Base-by-base conservation (phyloP, 1,140 invertebrate species). In the Drosophila lini region DNA sequence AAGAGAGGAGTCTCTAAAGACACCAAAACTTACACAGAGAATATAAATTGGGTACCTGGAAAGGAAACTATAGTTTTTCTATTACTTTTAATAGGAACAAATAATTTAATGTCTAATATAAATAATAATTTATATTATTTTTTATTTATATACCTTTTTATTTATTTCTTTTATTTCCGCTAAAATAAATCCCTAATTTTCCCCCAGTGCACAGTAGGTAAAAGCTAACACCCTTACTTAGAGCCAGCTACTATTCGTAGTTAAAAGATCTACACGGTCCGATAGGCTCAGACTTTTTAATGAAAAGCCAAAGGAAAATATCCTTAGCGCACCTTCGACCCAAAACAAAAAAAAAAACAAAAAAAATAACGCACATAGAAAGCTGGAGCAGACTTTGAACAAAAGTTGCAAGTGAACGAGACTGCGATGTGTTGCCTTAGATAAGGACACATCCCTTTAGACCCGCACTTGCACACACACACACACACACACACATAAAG, bases 231-330 rank as follows among this genome's bases (percentile, higher is more conserved):
- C 22, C 62, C 44, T 67, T 44, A 67, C 56, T 67, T 53, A 52
- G 44, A 45, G 44, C 38, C 55, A 34, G n/a, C 32, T 50, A 71
- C 56, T 78, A 64, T 55, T 78, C 71, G 57, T 80, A 83, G 76
- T 65, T 81, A 83, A 60, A 80, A 88, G 83, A 88, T 88, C 80
- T 78, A 59, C 50, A 62, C 60, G 71, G 58, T 56, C 61, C 73
- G 83, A 88, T 88, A 88, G 84, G 77, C 76, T 52, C 59, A 65
- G 56, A 57, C 68, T 74, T 88, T 88, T 88, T 88, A 88, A 88
- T 88, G 83, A 88, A 88, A 88, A 89, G 84, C 76, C 71, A 64
- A 63, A 68, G 40, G 70, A 62, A 38, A 71, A 70, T 45, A 47
- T 48, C 52, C 32, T 58, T 34, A 41, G 61, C 25, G n/a, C 36